Conservation (phyloP, 2,888 invertebrate genomes). For the Theretra japonica region DNA sequence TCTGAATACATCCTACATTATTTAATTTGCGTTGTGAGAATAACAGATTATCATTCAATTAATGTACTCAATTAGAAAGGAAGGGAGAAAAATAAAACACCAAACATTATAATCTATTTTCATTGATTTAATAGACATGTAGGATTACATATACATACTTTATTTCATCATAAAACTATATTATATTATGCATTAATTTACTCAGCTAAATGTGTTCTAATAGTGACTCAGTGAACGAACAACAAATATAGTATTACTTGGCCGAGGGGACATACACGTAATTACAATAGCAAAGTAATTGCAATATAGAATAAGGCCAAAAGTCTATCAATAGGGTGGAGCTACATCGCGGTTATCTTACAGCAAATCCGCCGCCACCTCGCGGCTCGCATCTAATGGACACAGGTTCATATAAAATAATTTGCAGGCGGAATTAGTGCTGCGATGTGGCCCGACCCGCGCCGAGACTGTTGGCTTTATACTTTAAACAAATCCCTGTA, state of each 20-base stretch:
- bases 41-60: no score
- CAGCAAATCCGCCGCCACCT: background rate
- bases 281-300: conserved; percentile 32
- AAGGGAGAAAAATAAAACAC: conserved; percentile 57
- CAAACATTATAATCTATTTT: conserved; percentile 75
- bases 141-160: conserved; percentile 85
- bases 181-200: conserved; percentile 76
- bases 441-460: background rate
- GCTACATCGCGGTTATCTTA: background rate
- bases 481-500: background rate
- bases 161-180: conserved; percentile 83
- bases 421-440: conserved; percentile 2
- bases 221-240: conserved; percentile 79
- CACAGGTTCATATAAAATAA: background rate
- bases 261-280: conserved; percentile 32
- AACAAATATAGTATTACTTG: conserved; percentile 61
- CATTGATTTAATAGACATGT: conserved; percentile 84
- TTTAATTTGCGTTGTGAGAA: no score
- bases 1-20: no score
- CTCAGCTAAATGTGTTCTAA: conserved; percentile 79
- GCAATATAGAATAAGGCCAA: background rate
- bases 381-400: background rate
- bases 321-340: background rate
- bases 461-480: background rate
- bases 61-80: no score